Base-by-base conservation (phyloP, 1,140 invertebrate species). In the Drosophila hydei region DNA sequence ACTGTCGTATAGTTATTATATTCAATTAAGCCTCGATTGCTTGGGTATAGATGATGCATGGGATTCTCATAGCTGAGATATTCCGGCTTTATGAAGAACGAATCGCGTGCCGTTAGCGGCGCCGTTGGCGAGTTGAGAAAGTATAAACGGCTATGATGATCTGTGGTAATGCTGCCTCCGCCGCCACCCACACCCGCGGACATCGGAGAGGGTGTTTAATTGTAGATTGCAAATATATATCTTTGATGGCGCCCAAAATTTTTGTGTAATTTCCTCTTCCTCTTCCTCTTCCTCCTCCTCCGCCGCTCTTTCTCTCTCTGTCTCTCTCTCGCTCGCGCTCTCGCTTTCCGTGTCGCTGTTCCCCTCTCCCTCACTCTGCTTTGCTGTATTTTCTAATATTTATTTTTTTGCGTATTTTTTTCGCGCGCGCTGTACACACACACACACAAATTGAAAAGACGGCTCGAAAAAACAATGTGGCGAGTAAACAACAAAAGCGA, bases 401-500 rank as follows among this genome's bases (percentile, higher is more conserved):
- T 21, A 4, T 14, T 27, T 9, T 14, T 36, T 27, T 54, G 2
- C n/a, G 12, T 23, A 50, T 40, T 62, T 58, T 51, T 38, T 14
- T 25, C 33, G 43, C 25, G 38, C 52, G 40, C 18, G 18, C 38
- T 45, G 27, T n/a, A 21, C 27, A 23, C 72, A 72, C 75, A 88
- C 68, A 71, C 54, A 67, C 69, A 59, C 62, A 67, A 67, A 52
- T 90, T 85, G 81, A 8, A 11, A 33, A 33, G 30, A 87, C 77
- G 80, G 83, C 72, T 48, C 73, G 78, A 88, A 89, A 83, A 90
- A 87, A 33, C 30, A 33, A 90, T 83, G 76, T 79, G 75, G 88
- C 80, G 85, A 89, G 85, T 90, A 91, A 91, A 90, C 89, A 91
- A 91, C 89, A 90, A 91, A 90, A 91, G 89, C 89, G 89, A 91